Evolutionary conservation across 2,113 vertebrate genomes (phyloP).

Genomic region (Ptyas mucosa): DNA sequence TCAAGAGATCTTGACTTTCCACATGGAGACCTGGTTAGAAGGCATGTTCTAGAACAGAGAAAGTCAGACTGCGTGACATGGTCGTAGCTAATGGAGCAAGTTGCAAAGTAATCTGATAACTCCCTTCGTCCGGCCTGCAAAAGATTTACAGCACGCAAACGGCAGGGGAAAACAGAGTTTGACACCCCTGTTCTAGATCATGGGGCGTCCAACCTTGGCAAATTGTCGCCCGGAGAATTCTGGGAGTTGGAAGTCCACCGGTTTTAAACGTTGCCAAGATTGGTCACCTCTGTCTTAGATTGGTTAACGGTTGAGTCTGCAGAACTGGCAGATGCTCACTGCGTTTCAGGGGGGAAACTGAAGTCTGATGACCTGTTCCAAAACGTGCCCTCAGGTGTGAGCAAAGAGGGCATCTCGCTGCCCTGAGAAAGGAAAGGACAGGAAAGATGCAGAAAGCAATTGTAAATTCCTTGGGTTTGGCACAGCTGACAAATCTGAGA

Average conservation of each 20-base stretch:
- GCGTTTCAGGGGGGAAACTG: not conserved
- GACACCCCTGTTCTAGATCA: not conserved
- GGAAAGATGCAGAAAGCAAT: fast-evolving
- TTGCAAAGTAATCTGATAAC: not conserved
- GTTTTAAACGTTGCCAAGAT: no score
- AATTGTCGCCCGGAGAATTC: no score
- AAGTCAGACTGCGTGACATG: not conserved
- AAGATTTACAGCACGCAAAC: not conserved
- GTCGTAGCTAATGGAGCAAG: not conserved
- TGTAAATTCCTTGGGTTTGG: no score
- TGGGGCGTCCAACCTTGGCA: no score
- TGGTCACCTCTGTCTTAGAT: no score
- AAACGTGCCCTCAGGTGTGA: not conserved
- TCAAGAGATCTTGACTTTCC: constrained; percentile 7
- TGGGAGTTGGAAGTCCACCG: no score
- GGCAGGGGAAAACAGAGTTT: not conserved
- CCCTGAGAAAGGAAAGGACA: not conserved
- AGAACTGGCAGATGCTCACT: no score
- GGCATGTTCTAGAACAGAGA: not conserved
- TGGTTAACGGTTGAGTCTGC: no score
- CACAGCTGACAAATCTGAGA: not conserved
- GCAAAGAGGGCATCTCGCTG: no score
- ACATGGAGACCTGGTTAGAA: not conserved
- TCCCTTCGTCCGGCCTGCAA: not conserved
- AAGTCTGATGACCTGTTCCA: not conserved